A percentile compares a stretch with the other conserved stretches of the same genome.
Conservation (phyloP, 2,888 invertebrate species). For the Melinaea marsaeus region DNA sequence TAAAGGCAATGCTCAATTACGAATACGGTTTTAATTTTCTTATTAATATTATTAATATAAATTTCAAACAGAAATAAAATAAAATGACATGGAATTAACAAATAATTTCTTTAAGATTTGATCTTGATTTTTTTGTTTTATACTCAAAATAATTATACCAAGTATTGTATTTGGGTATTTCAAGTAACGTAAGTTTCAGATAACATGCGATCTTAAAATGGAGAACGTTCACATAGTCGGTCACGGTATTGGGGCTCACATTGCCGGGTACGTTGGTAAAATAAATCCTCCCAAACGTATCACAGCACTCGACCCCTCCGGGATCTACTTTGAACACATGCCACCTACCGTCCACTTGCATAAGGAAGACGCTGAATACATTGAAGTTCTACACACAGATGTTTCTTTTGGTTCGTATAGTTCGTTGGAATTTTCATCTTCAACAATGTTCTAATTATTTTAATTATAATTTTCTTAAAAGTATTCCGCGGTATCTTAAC, state of each 20-base stretch:
- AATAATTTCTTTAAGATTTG: too few relatives aligned
- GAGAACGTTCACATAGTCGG: conserved; percentile 12
- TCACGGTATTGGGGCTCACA: conserved; percentile 11
- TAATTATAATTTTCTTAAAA: neutral
- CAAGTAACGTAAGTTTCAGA: conserved; percentile 3
- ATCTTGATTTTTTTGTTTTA: neutral
- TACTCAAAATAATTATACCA: neutral
- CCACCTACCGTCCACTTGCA: conserved; percentile 11
- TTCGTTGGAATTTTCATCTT: too few relatives aligned
- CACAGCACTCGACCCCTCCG: conserved; percentile 12
- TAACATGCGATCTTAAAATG: conserved; percentile 9
- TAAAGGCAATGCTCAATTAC: too few relatives aligned
- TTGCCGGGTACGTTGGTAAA: conserved; percentile 12
- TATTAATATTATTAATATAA: too few relatives aligned
- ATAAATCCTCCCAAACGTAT: conserved; percentile 17
- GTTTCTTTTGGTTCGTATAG: conserved; percentile 1
- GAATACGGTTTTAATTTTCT: too few relatives aligned
- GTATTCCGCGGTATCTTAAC: too few relatives aligned
- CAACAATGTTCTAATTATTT: too few relatives aligned
- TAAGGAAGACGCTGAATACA: conserved; percentile 9
- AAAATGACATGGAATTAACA: too few relatives aligned
- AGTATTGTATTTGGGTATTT: neutral
- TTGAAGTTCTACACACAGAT: conserved; percentile 9
- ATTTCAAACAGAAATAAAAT: too few relatives aligned
- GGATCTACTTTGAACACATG: conserved; percentile 12